Evolutionary conservation across 2,888 invertebrate genomes (phyloP), one percentile per base, ranked within the genome.

Genomic region (Calephelis perditalis): DNA sequence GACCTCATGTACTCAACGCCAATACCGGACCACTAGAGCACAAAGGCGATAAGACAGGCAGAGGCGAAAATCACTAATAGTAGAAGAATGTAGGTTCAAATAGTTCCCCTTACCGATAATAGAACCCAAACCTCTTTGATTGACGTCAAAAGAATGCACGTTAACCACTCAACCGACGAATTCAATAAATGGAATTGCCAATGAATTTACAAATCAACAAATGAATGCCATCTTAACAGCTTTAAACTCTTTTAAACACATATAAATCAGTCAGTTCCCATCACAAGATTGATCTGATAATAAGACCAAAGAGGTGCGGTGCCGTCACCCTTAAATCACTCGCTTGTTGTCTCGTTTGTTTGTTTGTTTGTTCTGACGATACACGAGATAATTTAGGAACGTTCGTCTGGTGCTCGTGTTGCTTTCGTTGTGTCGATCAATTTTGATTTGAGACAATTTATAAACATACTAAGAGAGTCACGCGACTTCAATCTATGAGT

Each of bases 261-360:
- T 52, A 74, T 62, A 62, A 62, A 62, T 62, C 62, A 60, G 57
- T 62, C 62, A 57, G 52, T 85, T 52, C 52, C 52, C 52, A 52
- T 52, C 52, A 52, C 52, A 52, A 49, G 49, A 52, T 52, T 84
- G 82, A 85, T 84, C 68, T 73, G 70, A 59, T 65, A 73, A 74
- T 67, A 77, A 70, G 67, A 75, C 59, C 60, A 67, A 66, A 56
- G 58, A 45, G 54, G 63, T 56, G 59, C 52, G 55, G 56, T 61
- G 49, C 63, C 64, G 73, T 74, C 75, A 70, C 66, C 70, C 64
- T 66, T 75, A 76, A 87, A 87, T 87, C 87, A 86, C 84, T 79
- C 77, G 74, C 65, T 75, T 72, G 74, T 68, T 62, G 65, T 75
- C 54, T 60, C 61, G 63, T 60, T 52, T 61, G 63, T 67, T 63